Percentiles rank a stretch among this genome's conserved stretches.
Evolutionary conservation across 92 coral and sea anemone genomes (phyloP).

Genomic region (Porites divaricata): DNA sequence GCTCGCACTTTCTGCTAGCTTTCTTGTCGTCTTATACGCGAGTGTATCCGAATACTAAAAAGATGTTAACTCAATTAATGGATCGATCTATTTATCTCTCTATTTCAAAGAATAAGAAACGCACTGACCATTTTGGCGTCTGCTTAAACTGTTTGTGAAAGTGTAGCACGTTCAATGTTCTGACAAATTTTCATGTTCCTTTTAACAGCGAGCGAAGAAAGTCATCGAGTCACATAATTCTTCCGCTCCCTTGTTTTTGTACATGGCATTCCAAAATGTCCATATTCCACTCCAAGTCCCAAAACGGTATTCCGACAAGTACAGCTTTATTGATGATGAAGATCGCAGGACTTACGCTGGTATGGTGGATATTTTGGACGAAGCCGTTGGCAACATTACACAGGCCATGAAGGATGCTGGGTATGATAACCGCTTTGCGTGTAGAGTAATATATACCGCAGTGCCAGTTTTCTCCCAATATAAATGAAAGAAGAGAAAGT

Average conservation of each 20-base stretch:
- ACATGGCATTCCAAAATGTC: slow-evolving; percentile 64
- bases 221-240: slow-evolving; percentile 52
- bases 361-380: slow-evolving; percentile 66
- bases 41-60: no score
- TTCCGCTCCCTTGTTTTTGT: slow-evolving; percentile 62
- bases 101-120: no score
- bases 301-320: slow-evolving; percentile 48
- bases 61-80: no score
- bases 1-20: no score
- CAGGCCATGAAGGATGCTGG: slow-evolving; percentile 60
- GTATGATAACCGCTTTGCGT: slow-evolving; percentile 9
- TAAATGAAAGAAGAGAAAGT: no score
- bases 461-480: no score
- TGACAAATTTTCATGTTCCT: not conserved
- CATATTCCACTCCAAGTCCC: slow-evolving; percentile 68
- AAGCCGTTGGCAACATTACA: slow-evolving; percentile 70
- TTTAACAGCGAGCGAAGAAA: slow-evolving; percentile 53
- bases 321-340: slow-evolving; percentile 53
- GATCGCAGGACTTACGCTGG: slow-evolving; percentile 65
- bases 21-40: no score
- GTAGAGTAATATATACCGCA: not conserved
- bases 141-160: no score
- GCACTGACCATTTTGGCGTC: no score
- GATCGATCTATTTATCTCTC: no score
- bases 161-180: not conserved